Evolutionary conservation across 2,113 vertebrate genomes (phyloP).

Genomic region (Myrmophylax atrothorax): DNA sequence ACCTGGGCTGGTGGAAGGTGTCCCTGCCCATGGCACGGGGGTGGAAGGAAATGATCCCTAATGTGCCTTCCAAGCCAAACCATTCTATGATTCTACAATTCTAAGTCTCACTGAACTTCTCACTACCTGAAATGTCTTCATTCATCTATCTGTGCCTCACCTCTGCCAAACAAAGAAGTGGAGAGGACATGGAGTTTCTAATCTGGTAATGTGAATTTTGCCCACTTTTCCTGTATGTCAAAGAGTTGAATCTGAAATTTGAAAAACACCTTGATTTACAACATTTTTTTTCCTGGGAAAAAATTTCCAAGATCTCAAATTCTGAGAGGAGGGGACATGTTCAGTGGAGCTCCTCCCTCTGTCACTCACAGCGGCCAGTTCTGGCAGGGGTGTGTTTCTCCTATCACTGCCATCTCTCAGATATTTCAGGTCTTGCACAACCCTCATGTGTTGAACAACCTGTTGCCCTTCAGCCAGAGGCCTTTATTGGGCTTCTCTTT

Average conservation of each 20-base stretch:
- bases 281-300: background rate
- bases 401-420: background rate
- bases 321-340: background rate
- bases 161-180: background rate
- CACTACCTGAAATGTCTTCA: background rate
- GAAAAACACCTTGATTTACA: background rate
- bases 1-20: background rate
- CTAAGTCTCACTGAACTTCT: background rate
- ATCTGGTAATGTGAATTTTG: background rate
- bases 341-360: background rate
- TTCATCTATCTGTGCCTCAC: background rate
- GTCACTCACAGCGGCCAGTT: background rate
- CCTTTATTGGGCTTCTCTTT: background rate
- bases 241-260: background rate
- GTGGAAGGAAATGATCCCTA: background rate
- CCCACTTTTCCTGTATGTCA: background rate
- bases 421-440: background rate
- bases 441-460: background rate
- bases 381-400: background rate
- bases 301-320: background rate
- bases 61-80: background rate
- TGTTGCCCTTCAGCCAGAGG: background rate
- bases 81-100: background rate
- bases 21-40: background rate
- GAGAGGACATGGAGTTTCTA: background rate